Base-by-base conservation (phyloP, 2,113 vertebrate genomes). In the Tautogolabrus adspersus region DNA sequence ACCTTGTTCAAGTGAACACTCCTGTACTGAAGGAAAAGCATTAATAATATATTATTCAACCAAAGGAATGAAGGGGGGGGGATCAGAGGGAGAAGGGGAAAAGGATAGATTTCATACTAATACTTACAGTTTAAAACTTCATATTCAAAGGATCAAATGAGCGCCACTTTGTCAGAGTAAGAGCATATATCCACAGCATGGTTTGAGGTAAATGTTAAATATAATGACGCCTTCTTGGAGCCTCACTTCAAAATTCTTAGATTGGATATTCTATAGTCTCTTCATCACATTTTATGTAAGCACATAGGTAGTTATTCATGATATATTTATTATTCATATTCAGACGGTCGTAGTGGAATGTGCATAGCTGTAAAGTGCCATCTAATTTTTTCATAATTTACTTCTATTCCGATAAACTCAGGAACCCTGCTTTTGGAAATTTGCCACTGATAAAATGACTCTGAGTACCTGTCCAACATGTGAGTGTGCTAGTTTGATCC, bases 11-110 rank as follows among this genome's bases (percentile, higher is more conserved):
- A 87, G 66, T 58, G 74, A 77, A 82, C 72, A 61, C 57, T 79
- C 64, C 54, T 40, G 1, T 61, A 84, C 64, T 68, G 77, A 86
- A 81, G 75, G 72, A 68, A 71, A 70, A 63, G 63, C 68, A 84
- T 89, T 75, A 85, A 89, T 88, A 86, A 88, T 88, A 82, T 63
- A 89, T 91, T 77, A 23, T 83, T 73, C 67, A 79, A 63, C 83
- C 70, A 75, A 54, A 88, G 79, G 64, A 63, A 64, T 82, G 69
- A 75, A 61, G 62, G 68, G 42, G 44, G 58, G 64, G 46, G 51
- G 67, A 81, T 81, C 78, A 80, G 40, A 71, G 47, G 74, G 60
- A 49, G 57, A 67, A 60, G 55, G 21, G 21, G 46, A 77, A 81
- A 72, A 52, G n/a, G 68, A 82, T 75, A 75, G 44, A 81, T 80